Percentiles rank a stretch among this genome's conserved stretches.
phyloP scores from a whole-genome alignment of 2,888 invertebrate genomes.

The Campopleginae sp. region DNA sequence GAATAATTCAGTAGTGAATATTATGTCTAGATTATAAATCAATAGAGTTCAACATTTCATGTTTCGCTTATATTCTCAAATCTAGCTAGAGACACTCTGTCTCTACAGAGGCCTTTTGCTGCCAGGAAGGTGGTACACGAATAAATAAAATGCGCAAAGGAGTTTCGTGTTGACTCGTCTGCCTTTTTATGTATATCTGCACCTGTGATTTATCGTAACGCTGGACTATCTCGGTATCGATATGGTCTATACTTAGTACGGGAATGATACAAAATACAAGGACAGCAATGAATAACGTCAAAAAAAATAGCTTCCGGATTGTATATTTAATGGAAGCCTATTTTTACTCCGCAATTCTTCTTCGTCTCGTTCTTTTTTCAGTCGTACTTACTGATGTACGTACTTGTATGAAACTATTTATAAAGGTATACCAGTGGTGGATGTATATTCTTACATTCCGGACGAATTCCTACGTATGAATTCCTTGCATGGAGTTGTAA shows the following conservation, averaged over 20 bases:
- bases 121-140: background rate
- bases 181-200: constrained; percentile 9
- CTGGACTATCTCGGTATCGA: constrained; percentile 7
- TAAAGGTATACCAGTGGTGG: background rate
- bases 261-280: constrained; percentile 24
- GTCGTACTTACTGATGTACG: background rate
- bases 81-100: background rate
- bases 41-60: background rate
- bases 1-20: background rate
- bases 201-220: background rate
- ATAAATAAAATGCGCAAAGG: background rate
- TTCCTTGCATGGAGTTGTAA: background rate
- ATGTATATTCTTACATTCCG: background rate
- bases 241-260: constrained; percentile 34
- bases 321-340: constrained; percentile 34
- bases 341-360: background rate
- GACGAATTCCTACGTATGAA: background rate
- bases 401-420: background rate
- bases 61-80: background rate
- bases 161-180: background rate
- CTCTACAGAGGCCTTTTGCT: background rate
- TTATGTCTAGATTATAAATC: background rate
- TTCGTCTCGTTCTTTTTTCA: constrained; percentile 4
- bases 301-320: constrained; percentile 31
- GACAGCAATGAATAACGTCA: constrained; percentile 3